Base-by-base conservation (phyloP, 1,140 invertebrate species). In the Drosophila mojavensis region DNA sequence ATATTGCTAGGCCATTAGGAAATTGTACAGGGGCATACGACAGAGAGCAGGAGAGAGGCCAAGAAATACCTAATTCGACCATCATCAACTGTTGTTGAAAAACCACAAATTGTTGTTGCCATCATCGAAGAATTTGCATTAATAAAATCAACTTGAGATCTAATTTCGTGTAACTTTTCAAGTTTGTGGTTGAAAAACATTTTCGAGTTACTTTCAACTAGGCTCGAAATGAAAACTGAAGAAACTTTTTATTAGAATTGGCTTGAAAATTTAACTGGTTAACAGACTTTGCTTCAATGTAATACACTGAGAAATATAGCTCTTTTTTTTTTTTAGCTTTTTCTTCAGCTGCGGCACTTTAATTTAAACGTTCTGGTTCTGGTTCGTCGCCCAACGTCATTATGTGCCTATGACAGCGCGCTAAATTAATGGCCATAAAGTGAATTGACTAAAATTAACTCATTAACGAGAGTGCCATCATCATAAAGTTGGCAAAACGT, bases 401-500 rank as follows among this genome's bases (percentile, higher is more conserved):
- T 36, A 24, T 61, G 11, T 17, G 36, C 48, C 48, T 30, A 17
- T 55, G 45, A 26, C 39, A 47, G 39, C 50, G 20, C 20, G 15
- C 56, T 24, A 54, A 61, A 68, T 61, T 61, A 67, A 73, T 67
- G 64, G 36, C 56, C 64, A 73, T 73, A 68, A 73, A 73, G 56
- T 56, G 70, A 73, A 56, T 73, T 73, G 64, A 61, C 56, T 73
- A 55, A 61, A 39, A 73, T 68, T 61, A 68, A 72, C 55, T 72
- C 69, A 72, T 72, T 72, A 72, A 59, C 33, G 48, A 47, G 55
- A 72, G 55, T 72, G 63, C 36, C 47, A 60, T 54, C 47, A 60
- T 54, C 54, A 50, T 73, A 68, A 73, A 68, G 48, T 55, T 55
- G 63, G 50, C 20, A 55, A 73, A 67, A 51, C 39, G 41, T 67